Evolutionary conservation across 2,113 vertebrate species (phyloP).

Genomic region (Ia io): DNA sequence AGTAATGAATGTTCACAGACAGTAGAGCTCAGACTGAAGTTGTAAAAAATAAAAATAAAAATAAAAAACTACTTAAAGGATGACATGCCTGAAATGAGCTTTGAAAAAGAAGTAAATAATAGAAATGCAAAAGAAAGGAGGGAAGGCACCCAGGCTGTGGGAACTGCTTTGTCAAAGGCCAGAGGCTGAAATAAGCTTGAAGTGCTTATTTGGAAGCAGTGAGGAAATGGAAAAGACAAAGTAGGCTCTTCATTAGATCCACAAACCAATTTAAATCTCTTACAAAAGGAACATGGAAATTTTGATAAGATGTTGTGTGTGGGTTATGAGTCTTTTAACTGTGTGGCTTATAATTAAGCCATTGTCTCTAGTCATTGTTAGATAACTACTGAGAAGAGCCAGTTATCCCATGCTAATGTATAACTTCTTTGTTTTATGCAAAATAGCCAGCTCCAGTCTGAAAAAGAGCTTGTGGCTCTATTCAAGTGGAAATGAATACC

Average conservation of each 20-base stretch:
- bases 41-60: neutral
- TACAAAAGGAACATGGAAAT: constrained; percentile 51
- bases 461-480: constrained; percentile 59
- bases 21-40: constrained; percentile 7
- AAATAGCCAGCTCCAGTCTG: constrained; percentile 54
- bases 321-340: constrained; percentile 56
- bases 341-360: constrained; percentile 63
- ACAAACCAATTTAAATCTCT: constrained; percentile 26
- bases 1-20: neutral
- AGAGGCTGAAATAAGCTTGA: neutral
- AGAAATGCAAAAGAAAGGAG: constrained; percentile 35
- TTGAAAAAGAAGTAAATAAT: constrained; percentile 35
- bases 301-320: constrained; percentile 53
- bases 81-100: neutral
- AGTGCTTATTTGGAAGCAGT: neutral
- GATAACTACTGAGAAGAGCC: constrained; percentile 57
- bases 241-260: constrained; percentile 54
- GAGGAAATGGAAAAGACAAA: constrained; percentile 34
- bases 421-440: constrained; percentile 72
- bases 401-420: constrained; percentile 65
- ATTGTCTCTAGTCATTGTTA: constrained; percentile 62
- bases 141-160: constrained; percentile 17
- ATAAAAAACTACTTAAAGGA: neutral
- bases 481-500: constrained; percentile 73
- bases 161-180: constrained; percentile 51